Evolutionary conservation across 2,797 vertebrate species (phyloP), one percentile per base, ranked within the genome.

Genomic region (Aratinga solstitialis): DNA sequence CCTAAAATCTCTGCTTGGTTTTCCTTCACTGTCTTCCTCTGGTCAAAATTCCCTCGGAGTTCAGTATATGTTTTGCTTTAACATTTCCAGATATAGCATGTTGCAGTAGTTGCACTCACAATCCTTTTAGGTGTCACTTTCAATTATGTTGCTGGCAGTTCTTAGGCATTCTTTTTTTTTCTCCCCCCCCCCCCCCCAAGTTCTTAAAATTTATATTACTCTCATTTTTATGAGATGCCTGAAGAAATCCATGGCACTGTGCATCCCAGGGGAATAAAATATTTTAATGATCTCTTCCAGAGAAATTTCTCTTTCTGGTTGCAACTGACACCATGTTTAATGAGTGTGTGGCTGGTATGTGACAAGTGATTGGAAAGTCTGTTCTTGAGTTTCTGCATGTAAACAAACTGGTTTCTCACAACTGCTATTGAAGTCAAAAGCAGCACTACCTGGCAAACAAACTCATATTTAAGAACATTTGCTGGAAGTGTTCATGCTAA

Each of bases 1-100:
- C n/a, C 53, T 90, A 54, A 81, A 73, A 89, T 29, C 34, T 80
- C 66, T 81, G 43, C 50, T 84, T 2, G 1, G n/a, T 89, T 96
- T 85, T 68, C 58, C 58, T 80, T 85, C 62, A 43, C 8, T 26
- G 30, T 47, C 71, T 90, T 95, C 79, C 74, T 83, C 79, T 56
- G 84, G 58, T 78, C 62, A 93, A 94, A 96, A 88, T 50, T 90
- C 32, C 17, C 45, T 74, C 62, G 83, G 80, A 87, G 53, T 94
- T 87, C 74, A 94, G 56, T 78, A 79, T 87, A 34, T 87, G 83
- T 77, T 96, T 95, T 87, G 40, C 75, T 93, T 96, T 93, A 92
- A 67, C 34, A 27, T 84, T 83, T 94, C 40, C 68, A 92, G 93
- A 95, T 91, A 89, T 80, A 93, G 51, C 59, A 61, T 38, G 54